Evolutionary conservation across 1,140 invertebrate species (phyloP), one percentile per base, ranked within the genome.

Genomic region (Pantala flavescens): DNA sequence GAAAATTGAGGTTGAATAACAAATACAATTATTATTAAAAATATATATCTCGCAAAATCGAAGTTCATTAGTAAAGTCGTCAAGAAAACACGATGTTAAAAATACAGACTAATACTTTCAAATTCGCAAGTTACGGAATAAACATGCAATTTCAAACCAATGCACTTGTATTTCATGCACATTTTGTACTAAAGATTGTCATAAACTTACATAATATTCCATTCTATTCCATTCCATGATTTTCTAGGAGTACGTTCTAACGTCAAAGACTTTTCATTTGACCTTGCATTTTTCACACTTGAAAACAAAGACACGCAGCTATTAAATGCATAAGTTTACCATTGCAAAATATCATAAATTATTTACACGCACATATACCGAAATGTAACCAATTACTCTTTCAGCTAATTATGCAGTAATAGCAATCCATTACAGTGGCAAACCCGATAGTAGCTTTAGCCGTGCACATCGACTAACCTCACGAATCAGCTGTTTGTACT

Each of bases 181-280:
- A 63, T 63, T 63, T 36, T 63, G n/a, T 19, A 63, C 49, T 63
- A 63, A 63, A 63, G 12, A 63, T 63, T 7, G 14, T 63, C 9
- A 36, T 63, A 63, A 3, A 63, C 49, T 63, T 63, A 63, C 49
- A 63, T 19, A 21, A 21, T 63, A 63, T 63, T 63, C 49, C 49
- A 63, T 63, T 63, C 49, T 63, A 63, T 63, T 63, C 49, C 49
- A 63, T 63, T 63, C 49, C 49, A 63, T 63, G 49, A 63, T 63
- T 63, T 63, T 63, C 49, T 63, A 63, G 49, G 12, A 7, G 49
- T 63, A 63, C 49, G 49, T 63, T 63, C 49, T 63, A 63, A 63
- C 49, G 49, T 63, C 49, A 63, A 63, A 63, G 49, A 63, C 49
- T 63, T 63, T 63, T 63, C 49, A 63, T 63, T 63, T 63, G 49